These are phyloP conservation scores for Agonopterix heracliana DNA, from an alignment of 2,888 invertebrate species.

Conservation along the genomic window DNA sequence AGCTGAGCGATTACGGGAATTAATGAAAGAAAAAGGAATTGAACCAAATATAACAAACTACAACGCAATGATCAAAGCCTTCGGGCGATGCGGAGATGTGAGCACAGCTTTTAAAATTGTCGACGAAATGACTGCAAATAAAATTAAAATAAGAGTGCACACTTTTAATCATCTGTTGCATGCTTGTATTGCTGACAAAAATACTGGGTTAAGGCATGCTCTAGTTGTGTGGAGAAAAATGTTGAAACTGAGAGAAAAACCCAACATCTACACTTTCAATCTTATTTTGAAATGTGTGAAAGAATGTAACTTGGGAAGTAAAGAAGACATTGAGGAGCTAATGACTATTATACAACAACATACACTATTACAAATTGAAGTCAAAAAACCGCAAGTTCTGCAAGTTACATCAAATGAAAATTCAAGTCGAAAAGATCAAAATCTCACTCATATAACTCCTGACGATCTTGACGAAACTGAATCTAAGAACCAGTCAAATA, in stretches of 20 bases:
- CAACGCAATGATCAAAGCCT: constrained; percentile 94
- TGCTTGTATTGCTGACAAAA: constrained; percentile 87
- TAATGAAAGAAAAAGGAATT: constrained; percentile 81
- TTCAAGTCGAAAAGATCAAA: background rate
- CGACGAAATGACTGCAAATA: constrained; percentile 87
- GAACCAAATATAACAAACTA: constrained; percentile 86
- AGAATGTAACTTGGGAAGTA: constrained; percentile 87
- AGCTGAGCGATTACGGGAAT: constrained; percentile 79
- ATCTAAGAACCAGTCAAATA: background rate
- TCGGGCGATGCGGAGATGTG: constrained; percentile 88
- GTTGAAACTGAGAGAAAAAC: constrained; percentile 78
- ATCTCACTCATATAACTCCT: background rate
- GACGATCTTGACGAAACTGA: background rate
- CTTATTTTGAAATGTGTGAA: constrained; percentile 85
- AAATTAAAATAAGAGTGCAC: constrained; percentile 77
- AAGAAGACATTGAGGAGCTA: constrained; percentile 74
- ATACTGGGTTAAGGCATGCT: constrained; percentile 88
- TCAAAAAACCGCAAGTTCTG: constrained; percentile 12
- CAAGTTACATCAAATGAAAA: constrained; percentile 15
- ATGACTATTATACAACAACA: constrained; percentile 46
- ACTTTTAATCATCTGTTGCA: constrained; percentile 89
- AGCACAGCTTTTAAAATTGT: constrained; percentile 86
- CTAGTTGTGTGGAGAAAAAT: constrained; percentile 92
- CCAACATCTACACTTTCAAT: constrained; percentile 86
- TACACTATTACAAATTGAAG: constrained; percentile 21